Evolutionary conservation across 2,113 vertebrate species (phyloP), one percentile per base, ranked within the genome.

Genomic region (Ammodramus savannarum): DNA sequence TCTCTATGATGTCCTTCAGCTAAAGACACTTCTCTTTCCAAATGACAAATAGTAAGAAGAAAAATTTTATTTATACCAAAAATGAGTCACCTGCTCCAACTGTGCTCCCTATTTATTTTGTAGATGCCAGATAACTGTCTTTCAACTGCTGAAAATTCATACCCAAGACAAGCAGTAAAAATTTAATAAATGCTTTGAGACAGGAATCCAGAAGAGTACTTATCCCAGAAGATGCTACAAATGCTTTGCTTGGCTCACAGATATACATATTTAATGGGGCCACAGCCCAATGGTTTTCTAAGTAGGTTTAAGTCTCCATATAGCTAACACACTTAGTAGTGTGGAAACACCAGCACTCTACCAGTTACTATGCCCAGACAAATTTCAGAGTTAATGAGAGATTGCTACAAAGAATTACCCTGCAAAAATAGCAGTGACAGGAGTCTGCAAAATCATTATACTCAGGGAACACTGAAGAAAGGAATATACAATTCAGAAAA

Each of bases 61-160:
- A 72, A 2, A 3, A 3, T 5, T 61, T 73, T 78, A 82, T 41
- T 93, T 75, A 90, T 20, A 92, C 9, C 11, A 75, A 69, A 91
- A 85, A 75, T 44, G 41, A 93, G 59, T 73, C 83, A 92, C 61
- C 61, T 71, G 72, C 65, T 85, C 73, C 76, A 85, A 77, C 46
- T 62, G 55, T 34, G 51, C 34, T 90, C 62, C 38, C 34, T 36
- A 19, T 72, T 62, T 83, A 69, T 63, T 96, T 67, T 74, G 26
- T 27, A 92, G 72, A 71, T 84, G 92, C 85, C 76, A 95, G 82
- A 78, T 77, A 93, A 77, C 83, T 93, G 88, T 69, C 81, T 87
- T 93, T 83, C 82, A 93, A 32, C 72, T 85, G 66, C 11, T 78
- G 68, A 93, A 94, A 94, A 96, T 77, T 95, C 85, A 96, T 79